phyloP scores from a whole-genome alignment of 2,888 invertebrate species.

The Caenorhabditis panamensis region DNA sequence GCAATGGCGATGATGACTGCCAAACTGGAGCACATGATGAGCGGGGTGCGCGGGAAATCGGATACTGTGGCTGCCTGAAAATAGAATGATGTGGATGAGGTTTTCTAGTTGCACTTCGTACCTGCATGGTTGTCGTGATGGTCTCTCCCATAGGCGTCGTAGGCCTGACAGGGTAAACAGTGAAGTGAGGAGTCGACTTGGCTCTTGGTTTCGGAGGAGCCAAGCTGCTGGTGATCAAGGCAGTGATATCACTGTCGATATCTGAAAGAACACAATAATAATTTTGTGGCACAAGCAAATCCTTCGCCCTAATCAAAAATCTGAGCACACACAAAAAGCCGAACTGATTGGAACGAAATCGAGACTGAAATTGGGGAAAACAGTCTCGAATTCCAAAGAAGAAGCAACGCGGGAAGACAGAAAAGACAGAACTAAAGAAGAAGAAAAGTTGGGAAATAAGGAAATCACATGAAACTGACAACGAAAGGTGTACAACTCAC shows the following conservation, averaged over 20 bases:
- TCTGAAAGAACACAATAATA: constrained; percentile 11
- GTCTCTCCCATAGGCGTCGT: constrained; percentile 79
- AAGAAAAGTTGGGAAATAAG: constrained; percentile 1
- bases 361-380: too few relatives aligned
- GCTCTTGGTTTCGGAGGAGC: constrained; percentile 39
- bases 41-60: constrained; percentile 75
- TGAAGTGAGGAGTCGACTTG: constrained; percentile 68
- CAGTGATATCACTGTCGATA: constrained; percentile 43
- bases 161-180: constrained; percentile 75
- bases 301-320: constrained; percentile 37
- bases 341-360: constrained; percentile 39
- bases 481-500: constrained; percentile 29
- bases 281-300: neutral
- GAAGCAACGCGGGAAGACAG: constrained; percentile 2
- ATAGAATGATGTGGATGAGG: neutral
- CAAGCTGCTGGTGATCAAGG: constrained; percentile 53
- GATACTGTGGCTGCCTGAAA: constrained; percentile 56
- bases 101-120: constrained; percentile 3
- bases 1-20: constrained; percentile 75
- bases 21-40: constrained; percentile 74
- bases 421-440: constrained; percentile 11
- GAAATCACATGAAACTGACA: constrained; percentile 30
- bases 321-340: constrained; percentile 44
- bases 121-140: constrained; percentile 74
- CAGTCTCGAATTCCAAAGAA: neutral